Evolutionary conservation across 2,113 vertebrate genomes (phyloP), one percentile per base, ranked within the genome.

Genomic region (Hypomesus transpacificus): DNA sequence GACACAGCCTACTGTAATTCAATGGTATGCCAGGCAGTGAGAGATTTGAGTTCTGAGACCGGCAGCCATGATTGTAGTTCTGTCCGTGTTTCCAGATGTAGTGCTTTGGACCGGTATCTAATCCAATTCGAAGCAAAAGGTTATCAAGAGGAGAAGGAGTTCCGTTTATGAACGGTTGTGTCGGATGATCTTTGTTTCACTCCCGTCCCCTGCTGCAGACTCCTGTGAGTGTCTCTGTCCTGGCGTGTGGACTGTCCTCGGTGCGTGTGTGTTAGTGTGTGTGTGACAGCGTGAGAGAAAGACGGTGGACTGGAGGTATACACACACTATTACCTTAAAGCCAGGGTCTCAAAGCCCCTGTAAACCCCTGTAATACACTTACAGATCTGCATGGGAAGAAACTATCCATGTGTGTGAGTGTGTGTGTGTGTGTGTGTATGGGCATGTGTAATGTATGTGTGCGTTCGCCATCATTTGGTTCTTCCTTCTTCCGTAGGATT

Each of bases 301-400:
- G 71, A 69, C 39, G 68, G 77, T 64, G 39, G 63, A 71, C 70
- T 63, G 16, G 9, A 54, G 54, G 58, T 75, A 74, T 75, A 74
- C 73, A 66, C 52, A 17, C 53, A 66, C 68, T 79, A 60, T 77
- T 17, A 0, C 71, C 59, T 65, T 78, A 85, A 85, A 80, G 4
- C 74, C 70, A 77, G 79, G 75, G 71, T 85, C 76, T 71, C 63
- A 84, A 78, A 81, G 79, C 77, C 66, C 14, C 63, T 21, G 2
- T 85, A 88, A 86, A 75, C 80, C 70, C 60, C 62, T 71, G 68
- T 84, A 85, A 83, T 78, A 84, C 74, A 77, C 73, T 79, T 84
- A 79, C 73, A 83, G 80, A 63, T 39, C 46, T 34, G 26, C 14
- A 28, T 17, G 22, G 57, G 9, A 21, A 52, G 21, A 21, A 21